phyloP scores from a whole-genome alignment of 2,113 vertebrate species.

The Nestor notabilis region DNA sequence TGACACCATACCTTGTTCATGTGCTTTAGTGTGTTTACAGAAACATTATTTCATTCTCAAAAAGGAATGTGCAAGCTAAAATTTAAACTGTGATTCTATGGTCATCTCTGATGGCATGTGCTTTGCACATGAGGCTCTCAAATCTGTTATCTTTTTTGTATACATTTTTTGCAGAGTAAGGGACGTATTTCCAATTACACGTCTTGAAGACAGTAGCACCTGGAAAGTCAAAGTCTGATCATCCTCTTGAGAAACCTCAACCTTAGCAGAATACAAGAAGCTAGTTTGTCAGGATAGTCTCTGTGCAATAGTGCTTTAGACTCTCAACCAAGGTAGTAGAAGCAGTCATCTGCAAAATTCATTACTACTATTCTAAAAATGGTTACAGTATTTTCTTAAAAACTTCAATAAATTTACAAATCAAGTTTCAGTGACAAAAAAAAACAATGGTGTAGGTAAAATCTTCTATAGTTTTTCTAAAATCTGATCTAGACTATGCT shows the following conservation, averaged over 20 bases:
- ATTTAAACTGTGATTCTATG: background rate
- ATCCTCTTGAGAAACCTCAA: background rate
- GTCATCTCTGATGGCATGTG: background rate
- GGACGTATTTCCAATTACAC: background rate
- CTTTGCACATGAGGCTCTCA: background rate
- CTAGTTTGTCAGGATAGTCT: background rate
- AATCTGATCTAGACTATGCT: background rate
- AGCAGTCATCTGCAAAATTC: background rate
- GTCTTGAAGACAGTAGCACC: background rate
- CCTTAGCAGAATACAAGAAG: background rate
- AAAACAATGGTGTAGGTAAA: background rate
- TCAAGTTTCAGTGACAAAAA: background rate
- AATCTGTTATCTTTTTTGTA: background rate
- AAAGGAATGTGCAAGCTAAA: background rate
- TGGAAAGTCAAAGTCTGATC: background rate
- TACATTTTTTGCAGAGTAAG: background rate
- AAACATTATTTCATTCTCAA: background rate
- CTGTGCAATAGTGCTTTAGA: background rate
- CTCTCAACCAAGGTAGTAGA: background rate
- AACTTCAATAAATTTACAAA: background rate
- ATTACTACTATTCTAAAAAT: background rate
- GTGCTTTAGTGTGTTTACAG: background rate
- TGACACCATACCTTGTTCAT: fast-evolving
- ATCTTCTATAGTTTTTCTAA: background rate
- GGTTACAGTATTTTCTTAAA: background rate